Conservation (phyloP, 1,140 invertebrate genomes). For the Cardiocondyla obscurior region DNA sequence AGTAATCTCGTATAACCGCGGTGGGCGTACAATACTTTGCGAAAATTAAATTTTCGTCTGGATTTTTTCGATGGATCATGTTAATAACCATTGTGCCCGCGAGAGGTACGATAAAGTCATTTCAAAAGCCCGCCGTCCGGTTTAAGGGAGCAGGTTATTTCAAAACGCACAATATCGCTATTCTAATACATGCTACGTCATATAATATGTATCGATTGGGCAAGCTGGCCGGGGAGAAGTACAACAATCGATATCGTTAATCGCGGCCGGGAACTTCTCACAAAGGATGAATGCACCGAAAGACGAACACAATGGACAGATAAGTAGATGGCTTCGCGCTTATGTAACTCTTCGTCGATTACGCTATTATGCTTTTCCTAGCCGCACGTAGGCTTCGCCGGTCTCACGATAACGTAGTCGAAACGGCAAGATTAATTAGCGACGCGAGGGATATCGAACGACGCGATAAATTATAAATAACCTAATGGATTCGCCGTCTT, state of each 20-base stretch:
- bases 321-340: conserved; percentile 62
- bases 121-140: conserved; percentile 16
- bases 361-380: conserved; percentile 14
- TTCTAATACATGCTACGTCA: conserved; percentile 39
- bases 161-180: conserved; percentile 44
- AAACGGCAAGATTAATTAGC: conserved; percentile 4
- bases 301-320: conserved; percentile 58
- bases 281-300: conserved; percentile 59
- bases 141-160: conserved; percentile 15
- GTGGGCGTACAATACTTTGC: neutral
- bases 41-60: conserved; percentile 23
- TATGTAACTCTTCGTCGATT: conserved; percentile 53
- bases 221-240: neutral
- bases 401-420: neutral
- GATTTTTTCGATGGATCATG: neutral
- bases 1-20: neutral
- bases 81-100: conserved; percentile 35
- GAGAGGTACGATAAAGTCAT: conserved; percentile 8
- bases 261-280: conserved; percentile 60
- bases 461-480: neutral
- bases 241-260: conserved; percentile 65
- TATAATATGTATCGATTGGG: conserved; percentile 31
- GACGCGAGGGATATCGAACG: neutral
- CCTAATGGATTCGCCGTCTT: neutral
- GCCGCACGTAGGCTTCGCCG: neutral